These are phyloP conservation scores for Lottia gigantea DNA, from an alignment of 2,888 invertebrate species.

Conservation along the genomic window DNA sequence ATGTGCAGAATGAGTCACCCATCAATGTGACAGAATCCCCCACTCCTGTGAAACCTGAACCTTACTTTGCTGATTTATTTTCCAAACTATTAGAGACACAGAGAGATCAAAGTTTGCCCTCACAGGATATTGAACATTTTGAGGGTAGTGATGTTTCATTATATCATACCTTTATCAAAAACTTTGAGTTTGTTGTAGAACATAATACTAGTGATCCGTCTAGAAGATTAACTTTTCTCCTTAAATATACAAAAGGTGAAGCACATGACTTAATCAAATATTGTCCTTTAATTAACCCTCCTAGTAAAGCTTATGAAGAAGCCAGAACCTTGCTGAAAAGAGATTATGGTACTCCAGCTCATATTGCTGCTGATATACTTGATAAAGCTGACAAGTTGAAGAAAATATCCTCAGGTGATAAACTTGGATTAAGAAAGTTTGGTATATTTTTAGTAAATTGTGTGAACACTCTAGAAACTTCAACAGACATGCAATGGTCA, in stretches of 20 bases:
- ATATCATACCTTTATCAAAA: slow-evolving; percentile 1
- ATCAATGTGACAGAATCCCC: neutral
- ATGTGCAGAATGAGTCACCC: neutral
- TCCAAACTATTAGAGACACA: neutral
- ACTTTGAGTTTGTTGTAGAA: neutral
- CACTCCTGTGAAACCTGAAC: too few species aligned
- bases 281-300: slow-evolving; percentile 7
- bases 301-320: neutral
- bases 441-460: neutral
- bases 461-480: neutral
- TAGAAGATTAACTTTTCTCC: neutral
- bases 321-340: neutral
- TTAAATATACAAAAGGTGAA: neutral
- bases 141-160: neutral
- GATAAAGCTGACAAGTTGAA: neutral
- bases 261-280: slow-evolving; percentile 1
- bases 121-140: neutral
- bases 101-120: neutral
- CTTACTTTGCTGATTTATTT: neutral
- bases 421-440: slow-evolving; percentile 6
- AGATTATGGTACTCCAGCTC: neutral
- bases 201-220: neutral
- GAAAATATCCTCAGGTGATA: neutral
- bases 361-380: neutral
- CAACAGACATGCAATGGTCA: neutral